Evolutionary conservation across 2,797 vertebrate genomes (phyloP).

Genomic region (Orientallactaga sibirica): DNA sequence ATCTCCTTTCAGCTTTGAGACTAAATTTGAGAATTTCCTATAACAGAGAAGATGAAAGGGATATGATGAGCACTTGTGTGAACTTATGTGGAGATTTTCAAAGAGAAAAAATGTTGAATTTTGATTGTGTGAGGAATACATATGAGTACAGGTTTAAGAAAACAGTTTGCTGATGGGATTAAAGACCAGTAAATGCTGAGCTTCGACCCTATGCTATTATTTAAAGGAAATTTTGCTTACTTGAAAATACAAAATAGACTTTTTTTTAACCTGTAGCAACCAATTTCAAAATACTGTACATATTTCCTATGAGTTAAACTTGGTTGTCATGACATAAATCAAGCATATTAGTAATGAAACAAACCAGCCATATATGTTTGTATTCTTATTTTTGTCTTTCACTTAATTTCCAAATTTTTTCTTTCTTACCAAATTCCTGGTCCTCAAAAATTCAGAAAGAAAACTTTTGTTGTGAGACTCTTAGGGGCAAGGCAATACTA

Average conservation of each 20-base stretch:
- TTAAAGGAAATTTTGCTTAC: constrained; percentile 66
- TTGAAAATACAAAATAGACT: constrained; percentile 63
- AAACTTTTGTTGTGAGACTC: background rate
- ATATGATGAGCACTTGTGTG: background rate
- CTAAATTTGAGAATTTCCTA: background rate
- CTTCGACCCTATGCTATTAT: constrained; percentile 45
- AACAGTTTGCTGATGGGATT: constrained; percentile 39
- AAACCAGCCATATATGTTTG: background rate
- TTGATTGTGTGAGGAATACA: background rate
- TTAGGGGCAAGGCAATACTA: background rate
- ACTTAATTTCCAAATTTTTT: constrained; percentile 28
- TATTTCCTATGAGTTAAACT: constrained; percentile 51
- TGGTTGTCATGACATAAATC: background rate
- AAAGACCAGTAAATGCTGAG: constrained; percentile 59
- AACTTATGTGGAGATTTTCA: background rate
- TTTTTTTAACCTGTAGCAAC: constrained; percentile 51
- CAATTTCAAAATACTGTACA: constrained; percentile 65
- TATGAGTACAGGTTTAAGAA: background rate
- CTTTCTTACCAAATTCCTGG: background rate
- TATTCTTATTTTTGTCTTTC: constrained; percentile 47
- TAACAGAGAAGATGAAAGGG: background rate
- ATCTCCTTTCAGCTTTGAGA: background rate
- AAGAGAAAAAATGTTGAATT: constrained; percentile 18
- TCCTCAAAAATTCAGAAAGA: constrained; percentile 39
- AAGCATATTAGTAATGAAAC: constrained; percentile 58